Evolutionary conservation across 2,888 invertebrate species (phyloP), one percentile per base, ranked within the genome.

Genomic region (Megastigmus dorsalis): DNA sequence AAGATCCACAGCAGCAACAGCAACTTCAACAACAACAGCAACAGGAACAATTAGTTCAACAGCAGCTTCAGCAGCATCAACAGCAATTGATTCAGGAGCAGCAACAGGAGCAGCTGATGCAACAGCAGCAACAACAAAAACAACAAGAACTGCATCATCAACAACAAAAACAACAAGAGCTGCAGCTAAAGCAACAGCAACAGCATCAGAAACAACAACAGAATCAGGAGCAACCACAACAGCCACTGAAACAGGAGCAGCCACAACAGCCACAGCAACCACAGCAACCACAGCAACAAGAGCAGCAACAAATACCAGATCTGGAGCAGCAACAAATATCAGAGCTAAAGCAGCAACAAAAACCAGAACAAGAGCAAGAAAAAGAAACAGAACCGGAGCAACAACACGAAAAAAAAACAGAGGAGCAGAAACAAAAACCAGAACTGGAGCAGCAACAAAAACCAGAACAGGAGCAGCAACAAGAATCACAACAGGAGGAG

Each of bases 11-110:
- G 28, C 86, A 81, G 26, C 79, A 78, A 69, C 70, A 81, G 10
- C 82, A 82, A 45, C 81, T 80, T 20, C 79, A 78, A 69, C 70
- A 81, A 9, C 78, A 77, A 15, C 74, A 68, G 26, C 74, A 74
- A 26, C 77, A 78, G 13, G 73, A 79, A 5, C 79, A 75, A 41
- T 38, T 75, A 7, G 50, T 68, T 20, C 79, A 79, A 15, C 63
- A 75, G 30, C 71, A 74, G n/a, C 33, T 48, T 33, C 73, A 70
- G 20, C 79, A 80, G 4, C 84, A 70, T 9, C 69, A 76, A 10
- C 71, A 79, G 4, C 79, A 75, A 41, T 38, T 75, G 9, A 45
- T 68, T 20, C 79, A 79, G 13, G 59, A 75, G 30, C 71, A 74
- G n/a, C 33, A 43, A 33, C 73, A 70, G n/a, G 54, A 63, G 10